Percentiles rank a stretch among this genome's conserved stretches.
Conservation (phyloP, 2,113 vertebrate species). For the Megaceryle torquata region DNA sequence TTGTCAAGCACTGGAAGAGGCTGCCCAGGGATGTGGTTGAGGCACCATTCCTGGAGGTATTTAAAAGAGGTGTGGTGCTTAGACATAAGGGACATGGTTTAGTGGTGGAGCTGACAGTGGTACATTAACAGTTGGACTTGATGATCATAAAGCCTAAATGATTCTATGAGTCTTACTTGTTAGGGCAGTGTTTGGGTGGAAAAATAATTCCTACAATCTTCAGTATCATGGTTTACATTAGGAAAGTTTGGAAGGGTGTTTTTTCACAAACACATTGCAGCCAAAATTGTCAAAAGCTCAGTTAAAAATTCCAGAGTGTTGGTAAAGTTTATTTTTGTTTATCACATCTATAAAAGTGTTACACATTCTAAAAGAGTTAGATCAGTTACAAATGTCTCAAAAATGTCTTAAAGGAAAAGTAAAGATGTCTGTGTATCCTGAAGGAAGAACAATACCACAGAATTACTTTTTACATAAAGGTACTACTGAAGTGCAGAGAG, state of each 20-base stretch:
- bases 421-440: neutral
- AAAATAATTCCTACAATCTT: neutral
- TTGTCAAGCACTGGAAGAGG: neutral
- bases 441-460: neutral
- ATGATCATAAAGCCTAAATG: neutral
- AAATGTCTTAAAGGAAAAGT: neutral
- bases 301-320: neutral
- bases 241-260: neutral
- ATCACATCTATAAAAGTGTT: neutral
- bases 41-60: neutral
- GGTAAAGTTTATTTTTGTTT: neutral
- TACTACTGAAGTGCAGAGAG: neutral
- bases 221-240: neutral
- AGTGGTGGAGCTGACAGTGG: neutral
- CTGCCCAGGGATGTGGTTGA: neutral
- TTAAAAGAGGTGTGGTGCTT: neutral
- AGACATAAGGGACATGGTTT: too few species aligned
- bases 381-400: neutral
- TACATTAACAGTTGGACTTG: neutral
- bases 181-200: neutral
- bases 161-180: neutral
- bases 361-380: neutral
- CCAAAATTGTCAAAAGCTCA: neutral
- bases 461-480: neutral
- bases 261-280: neutral